Percentiles rank a stretch among this genome's conserved stretches.
Conservation (phyloP, 2,888 invertebrate species). For the Polyploca ridens region DNA sequence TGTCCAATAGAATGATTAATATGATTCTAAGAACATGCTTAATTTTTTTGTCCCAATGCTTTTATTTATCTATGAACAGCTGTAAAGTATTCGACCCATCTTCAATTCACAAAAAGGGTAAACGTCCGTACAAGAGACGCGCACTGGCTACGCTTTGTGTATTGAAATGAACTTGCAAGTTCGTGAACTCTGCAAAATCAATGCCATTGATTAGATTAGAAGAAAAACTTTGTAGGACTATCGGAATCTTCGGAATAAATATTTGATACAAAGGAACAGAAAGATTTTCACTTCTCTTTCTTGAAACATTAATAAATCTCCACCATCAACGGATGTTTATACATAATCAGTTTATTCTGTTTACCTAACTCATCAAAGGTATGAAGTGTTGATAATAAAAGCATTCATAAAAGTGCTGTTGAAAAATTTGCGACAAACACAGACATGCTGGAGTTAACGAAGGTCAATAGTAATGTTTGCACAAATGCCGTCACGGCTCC, state of each 20-base stretch:
- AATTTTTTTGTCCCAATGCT: neutral
- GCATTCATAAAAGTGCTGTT: constrained; percentile 25
- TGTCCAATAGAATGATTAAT: neutral
- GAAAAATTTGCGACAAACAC: constrained; percentile 24
- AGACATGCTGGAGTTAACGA: constrained; percentile 32
- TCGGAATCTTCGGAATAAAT: neutral
- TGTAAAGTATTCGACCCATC: neutral
- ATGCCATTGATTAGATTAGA: neutral
- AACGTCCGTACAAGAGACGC: neutral
- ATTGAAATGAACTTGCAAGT: constrained; percentile 17
- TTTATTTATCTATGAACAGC: neutral
- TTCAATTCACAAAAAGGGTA: neutral
- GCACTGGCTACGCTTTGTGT: neutral
- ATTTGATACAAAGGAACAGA: neutral
- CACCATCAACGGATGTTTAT: neutral
- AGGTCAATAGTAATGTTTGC: constrained; percentile 59
- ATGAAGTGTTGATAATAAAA: constrained; percentile 34
- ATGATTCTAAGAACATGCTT: neutral
- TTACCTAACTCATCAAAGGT: constrained; percentile 28
- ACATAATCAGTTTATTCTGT: neutral
- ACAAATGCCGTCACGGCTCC: constrained; percentile 43
- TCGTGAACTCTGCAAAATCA: constrained; percentile 18
- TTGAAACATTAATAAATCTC: neutral
- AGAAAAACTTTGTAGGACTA: neutral
- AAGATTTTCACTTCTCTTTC: neutral